A percentile compares a stretch with the other conserved stretches of the same genome.
phyloP scores from a whole-genome alignment of 2,113 vertebrate species.

The Cinclus cinclus region DNA sequence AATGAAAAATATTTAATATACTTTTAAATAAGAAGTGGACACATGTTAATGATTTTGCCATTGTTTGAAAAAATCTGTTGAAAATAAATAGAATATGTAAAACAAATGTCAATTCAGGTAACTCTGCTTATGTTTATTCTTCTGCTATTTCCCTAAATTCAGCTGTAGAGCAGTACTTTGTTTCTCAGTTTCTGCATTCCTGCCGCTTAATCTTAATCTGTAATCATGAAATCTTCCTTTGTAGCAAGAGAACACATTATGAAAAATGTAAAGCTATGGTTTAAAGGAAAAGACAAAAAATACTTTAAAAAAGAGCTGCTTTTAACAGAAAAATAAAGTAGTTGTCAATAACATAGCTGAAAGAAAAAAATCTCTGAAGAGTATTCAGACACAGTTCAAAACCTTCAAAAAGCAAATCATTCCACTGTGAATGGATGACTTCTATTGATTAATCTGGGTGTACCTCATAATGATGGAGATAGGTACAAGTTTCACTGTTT shows the following conservation, averaged over 20 bases:
- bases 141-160: not conserved
- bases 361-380: not conserved
- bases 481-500: not conserved
- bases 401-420: not conserved
- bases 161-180: not conserved
- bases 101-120: not conserved
- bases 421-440: not conserved
- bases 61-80: not conserved
- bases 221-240: not conserved
- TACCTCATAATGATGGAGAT: not conserved
- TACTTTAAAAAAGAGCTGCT: not conserved
- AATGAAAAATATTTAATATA: not conserved
- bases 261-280: not conserved
- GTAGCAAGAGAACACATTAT: not conserved
- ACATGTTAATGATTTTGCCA: not conserved
- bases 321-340: not conserved
- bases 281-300: not conserved
- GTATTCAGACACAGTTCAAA: not conserved
- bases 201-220: not conserved
- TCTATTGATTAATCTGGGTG: not conserved
- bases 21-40: not conserved
- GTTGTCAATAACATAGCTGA: not conserved
- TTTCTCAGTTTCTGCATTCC: not conserved
- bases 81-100: not conserved
- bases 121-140: not conserved